Evolutionary conservation across 2,888 invertebrate species (phyloP).

Genomic region (Drosophila tanythrix): DNA sequence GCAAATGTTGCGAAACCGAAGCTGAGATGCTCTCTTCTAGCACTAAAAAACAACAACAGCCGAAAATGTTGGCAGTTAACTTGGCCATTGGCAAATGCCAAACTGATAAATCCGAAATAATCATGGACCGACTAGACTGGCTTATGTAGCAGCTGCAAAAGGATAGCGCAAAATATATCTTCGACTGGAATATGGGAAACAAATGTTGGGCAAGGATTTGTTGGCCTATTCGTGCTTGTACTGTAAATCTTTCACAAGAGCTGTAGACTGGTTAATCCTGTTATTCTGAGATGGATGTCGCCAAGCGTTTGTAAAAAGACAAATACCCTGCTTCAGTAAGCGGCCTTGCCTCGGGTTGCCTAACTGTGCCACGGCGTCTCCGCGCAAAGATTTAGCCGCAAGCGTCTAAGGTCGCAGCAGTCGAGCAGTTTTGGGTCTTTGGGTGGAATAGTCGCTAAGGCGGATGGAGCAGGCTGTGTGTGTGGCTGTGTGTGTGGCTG

Average conservation of each 20-base stretch:
- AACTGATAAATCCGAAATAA: too few species aligned
- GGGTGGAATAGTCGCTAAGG: background rate
- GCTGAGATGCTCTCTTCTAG: constrained; percentile 19
- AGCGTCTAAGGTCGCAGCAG: constrained; percentile 72
- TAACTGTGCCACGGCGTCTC: constrained; percentile 54
- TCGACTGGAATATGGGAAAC: background rate
- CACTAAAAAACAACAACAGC: background rate
- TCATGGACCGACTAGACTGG: too few species aligned
- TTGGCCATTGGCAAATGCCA: background rate
- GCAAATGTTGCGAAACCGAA: background rate
- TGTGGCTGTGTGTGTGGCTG: background rate
- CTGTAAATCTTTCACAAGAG: background rate
- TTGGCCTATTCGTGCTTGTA: background rate
- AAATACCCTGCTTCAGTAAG: background rate
- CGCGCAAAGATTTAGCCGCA: constrained; percentile 57
- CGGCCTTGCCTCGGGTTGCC: constrained; percentile 21
- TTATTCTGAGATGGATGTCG: background rate
- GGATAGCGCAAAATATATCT: background rate
- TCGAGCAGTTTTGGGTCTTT: background rate
- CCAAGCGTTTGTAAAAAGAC: constrained; percentile 4
- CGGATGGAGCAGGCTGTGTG: background rate
- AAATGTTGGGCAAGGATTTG: background rate
- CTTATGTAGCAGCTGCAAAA: background rate
- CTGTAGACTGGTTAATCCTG: background rate
- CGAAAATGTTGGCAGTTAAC: background rate